phyloP scores from a whole-genome alignment of 2,888 invertebrate genomes.

The Drosophila neotestacea region DNA sequence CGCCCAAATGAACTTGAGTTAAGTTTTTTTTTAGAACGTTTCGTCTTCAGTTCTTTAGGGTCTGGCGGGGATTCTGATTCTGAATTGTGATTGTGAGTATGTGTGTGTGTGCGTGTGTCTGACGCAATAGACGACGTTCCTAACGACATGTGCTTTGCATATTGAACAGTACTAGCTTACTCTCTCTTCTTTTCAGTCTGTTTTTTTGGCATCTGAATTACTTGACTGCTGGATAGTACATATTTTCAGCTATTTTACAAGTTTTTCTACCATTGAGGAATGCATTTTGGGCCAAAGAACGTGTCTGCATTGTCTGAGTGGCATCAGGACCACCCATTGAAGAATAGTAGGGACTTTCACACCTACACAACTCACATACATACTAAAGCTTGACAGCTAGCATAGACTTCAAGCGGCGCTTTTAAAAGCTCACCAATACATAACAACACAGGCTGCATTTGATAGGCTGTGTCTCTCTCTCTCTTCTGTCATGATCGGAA shows the following conservation, averaged over 20 bases:
- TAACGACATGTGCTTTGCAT: conserved; percentile 63
- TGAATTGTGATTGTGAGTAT: conserved; percentile 5
- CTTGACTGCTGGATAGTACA: conserved; percentile 2
- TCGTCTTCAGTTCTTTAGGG: conserved; percentile 18
- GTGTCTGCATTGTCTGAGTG: conserved; percentile 27
- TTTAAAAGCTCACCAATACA: conserved; percentile 36
- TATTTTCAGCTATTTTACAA: conserved; percentile 34
- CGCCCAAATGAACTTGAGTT: conserved; percentile 67
- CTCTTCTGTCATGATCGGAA: conserved; percentile 2
- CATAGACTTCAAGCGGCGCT: conserved; percentile 13
- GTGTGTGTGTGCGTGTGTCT: conserved; percentile 33
- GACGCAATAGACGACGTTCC: conserved; percentile 56
- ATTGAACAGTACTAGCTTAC: conserved; percentile 34
- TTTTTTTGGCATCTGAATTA: conserved; percentile 29
- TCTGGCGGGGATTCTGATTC: conserved; percentile 16
- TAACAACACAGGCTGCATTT: not conserved
- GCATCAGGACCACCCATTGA: conserved; percentile 22
- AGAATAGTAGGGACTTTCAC: not conserved
- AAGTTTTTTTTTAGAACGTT: conserved; percentile 51
- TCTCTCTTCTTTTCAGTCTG: not conserved
- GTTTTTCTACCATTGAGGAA: not conserved
- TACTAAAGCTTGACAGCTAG: not conserved
- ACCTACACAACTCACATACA: conserved; percentile 3
- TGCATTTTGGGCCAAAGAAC: conserved; percentile 18
- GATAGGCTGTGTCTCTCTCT: not conserved